Conservation (phyloP, 1,140 invertebrate genomes). For the Lordiphosa clarofinis region DNA sequence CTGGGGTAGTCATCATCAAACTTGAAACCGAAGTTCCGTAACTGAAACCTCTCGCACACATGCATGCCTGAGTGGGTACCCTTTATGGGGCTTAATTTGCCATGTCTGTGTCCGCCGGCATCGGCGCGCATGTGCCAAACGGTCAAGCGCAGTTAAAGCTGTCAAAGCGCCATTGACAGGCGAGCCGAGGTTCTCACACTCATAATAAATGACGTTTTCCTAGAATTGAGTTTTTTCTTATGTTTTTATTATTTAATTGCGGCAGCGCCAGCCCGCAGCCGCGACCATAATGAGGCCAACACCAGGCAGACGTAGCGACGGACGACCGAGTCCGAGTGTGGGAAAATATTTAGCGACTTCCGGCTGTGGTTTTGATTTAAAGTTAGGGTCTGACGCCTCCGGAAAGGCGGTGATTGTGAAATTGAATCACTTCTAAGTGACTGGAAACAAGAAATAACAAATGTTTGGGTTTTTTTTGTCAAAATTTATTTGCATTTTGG, state of each 20-base stretch:
- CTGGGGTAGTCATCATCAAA: constrained; percentile 65
- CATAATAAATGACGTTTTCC: constrained; percentile 74
- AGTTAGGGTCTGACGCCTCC: constrained; percentile 16
- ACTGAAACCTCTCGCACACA: constrained; percentile 36
- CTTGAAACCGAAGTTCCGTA: constrained; percentile 63
- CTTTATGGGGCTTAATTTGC: constrained; percentile 51
- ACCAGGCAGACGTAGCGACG: constrained; percentile 4
- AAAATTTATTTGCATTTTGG: no score
- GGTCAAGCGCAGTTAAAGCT: constrained; percentile 73
- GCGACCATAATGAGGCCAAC: constrained; percentile 63
- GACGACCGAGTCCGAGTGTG: constrained; percentile 35
- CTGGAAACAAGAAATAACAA: no score
- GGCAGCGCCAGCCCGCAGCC: constrained; percentile 62
- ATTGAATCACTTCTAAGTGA: no score
- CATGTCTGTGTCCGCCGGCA: constrained; percentile 35
- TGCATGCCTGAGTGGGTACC: constrained; percentile 35
- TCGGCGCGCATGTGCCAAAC: constrained; percentile 64
- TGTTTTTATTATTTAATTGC: constrained; percentile 74
- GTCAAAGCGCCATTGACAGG: constrained; percentile 68
- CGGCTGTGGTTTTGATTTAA: constrained; percentile 58
- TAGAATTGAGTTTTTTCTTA: constrained; percentile 63
- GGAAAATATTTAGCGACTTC: constrained; percentile 74
- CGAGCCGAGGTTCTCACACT: constrained; percentile 67
- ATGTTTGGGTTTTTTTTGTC: constrained; percentile 16
- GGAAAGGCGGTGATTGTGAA: neutral